phyloP scores from a whole-genome alignment of 2,888 invertebrate genomes.

The Spicauda simplicius region DNA sequence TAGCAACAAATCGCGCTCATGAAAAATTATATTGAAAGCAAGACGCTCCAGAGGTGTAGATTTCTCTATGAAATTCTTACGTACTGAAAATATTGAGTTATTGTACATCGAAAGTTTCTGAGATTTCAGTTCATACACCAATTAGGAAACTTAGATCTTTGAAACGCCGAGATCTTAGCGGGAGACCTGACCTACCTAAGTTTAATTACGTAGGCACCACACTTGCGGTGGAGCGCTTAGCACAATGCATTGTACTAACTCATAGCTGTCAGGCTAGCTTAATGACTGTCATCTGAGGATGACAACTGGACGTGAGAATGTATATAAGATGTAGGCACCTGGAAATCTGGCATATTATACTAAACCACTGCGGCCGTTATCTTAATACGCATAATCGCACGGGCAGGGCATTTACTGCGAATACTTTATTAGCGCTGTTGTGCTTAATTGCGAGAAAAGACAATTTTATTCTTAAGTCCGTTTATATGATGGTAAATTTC shows the following conservation, averaged over 20 bases:
- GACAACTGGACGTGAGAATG: constrained; percentile 29
- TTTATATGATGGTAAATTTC: no score
- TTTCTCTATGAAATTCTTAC: no score
- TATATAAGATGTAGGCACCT: constrained; percentile 7
- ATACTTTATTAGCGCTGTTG: neutral
- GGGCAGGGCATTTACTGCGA: neutral
- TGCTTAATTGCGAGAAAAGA: no score
- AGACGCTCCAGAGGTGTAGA: no score
- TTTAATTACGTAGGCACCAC: constrained; percentile 28
- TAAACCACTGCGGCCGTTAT: neutral
- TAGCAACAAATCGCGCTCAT: no score
- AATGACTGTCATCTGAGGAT: constrained; percentile 36
- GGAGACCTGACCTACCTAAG: constrained; percentile 22
- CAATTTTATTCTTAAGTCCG: no score
- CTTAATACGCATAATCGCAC: neutral
- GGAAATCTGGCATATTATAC: neutral
- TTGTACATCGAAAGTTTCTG: neutral
- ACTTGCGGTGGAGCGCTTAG: constrained; percentile 31
- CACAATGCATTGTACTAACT: constrained; percentile 21
- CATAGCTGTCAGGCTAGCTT: constrained; percentile 27
- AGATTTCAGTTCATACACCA: neutral
- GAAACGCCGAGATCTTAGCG: constrained; percentile 1
- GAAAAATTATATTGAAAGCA: no score
- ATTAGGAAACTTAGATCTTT: constrained; percentile 6
- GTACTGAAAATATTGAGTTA: no score